phyloP scores from a whole-genome alignment of 1,140 invertebrate genomes.

The Zaprionus taronus region DNA sequence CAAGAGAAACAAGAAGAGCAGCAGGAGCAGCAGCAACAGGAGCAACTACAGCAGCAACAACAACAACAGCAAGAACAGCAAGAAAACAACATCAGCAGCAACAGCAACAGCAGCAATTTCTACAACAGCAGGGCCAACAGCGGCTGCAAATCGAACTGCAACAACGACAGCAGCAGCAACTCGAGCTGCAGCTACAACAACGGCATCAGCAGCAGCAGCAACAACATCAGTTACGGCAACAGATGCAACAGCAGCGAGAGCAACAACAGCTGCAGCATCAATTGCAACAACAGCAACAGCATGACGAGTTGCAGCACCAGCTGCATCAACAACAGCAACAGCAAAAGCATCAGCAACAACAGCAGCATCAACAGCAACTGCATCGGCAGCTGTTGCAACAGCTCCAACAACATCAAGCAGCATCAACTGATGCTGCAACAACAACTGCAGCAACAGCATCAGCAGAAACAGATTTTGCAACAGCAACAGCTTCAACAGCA shows the following conservation, averaged over 20 bases:
- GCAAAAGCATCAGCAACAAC: constrained; percentile 2
- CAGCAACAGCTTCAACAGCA: constrained; percentile 28
- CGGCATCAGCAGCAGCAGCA: constrained; percentile 3
- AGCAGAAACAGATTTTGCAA: not conserved
- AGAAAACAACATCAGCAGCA: not conserved
- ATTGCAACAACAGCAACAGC: not conserved
- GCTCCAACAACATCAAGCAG: not conserved
- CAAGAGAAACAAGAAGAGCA: not conserved
- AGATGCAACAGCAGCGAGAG: constrained; percentile 1
- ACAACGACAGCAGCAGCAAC: not conserved
- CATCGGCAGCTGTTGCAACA: constrained; percentile 3
- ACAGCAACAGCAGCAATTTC: not conserved
- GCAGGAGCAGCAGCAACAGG: not conserved
- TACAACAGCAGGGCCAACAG: constrained; percentile 11
- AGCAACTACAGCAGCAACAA: not conserved
- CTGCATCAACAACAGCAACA: not conserved
- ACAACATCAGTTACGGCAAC: not conserved
- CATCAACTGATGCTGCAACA: constrained; percentile 3
- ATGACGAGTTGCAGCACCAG: not conserved
- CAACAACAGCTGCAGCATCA: not conserved
- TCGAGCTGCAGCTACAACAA: not conserved
- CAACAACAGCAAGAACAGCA: not conserved
- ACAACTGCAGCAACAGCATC: constrained; percentile 5
- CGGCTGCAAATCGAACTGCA: not conserved
- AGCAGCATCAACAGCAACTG: not conserved